Conservation (phyloP, 2,797 vertebrate genomes). For the Garrulus glandarius region DNA sequence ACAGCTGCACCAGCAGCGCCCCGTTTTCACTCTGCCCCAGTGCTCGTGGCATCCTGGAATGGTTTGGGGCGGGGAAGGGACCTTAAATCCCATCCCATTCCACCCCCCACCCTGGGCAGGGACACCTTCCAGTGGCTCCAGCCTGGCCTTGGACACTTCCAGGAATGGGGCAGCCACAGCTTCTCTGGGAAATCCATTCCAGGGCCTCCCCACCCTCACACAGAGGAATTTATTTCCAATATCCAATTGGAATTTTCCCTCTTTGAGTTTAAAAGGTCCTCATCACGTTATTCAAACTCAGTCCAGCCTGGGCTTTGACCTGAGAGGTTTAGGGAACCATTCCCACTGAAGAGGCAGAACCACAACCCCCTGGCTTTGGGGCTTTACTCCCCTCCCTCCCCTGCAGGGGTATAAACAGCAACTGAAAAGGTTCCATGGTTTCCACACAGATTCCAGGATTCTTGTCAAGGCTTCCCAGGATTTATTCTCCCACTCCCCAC, state of each 20-base stretch:
- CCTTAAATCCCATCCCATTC: neutral
- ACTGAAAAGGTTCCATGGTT: neutral
- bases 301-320: neutral
- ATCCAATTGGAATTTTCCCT: neutral
- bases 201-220: neutral
- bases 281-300: neutral
- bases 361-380: neutral
- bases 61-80: too few species aligned
- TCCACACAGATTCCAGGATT: neutral
- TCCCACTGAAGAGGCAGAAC: neutral
- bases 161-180: neutral
- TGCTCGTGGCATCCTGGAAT: neutral
- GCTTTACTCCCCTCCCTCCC: neutral
- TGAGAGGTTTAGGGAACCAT: neutral
- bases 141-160: neutral
- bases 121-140: neutral
- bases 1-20: neutral
- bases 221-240: neutral
- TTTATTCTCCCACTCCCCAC: neutral
- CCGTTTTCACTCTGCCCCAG: neutral
- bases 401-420: neutral
- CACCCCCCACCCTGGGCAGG: neutral
- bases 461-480: neutral
- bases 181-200: neutral
- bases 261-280: neutral